Evolutionary conservation across 2,888 invertebrate species (phyloP).

Genomic region (Hemistola chrysoprasaria): DNA sequence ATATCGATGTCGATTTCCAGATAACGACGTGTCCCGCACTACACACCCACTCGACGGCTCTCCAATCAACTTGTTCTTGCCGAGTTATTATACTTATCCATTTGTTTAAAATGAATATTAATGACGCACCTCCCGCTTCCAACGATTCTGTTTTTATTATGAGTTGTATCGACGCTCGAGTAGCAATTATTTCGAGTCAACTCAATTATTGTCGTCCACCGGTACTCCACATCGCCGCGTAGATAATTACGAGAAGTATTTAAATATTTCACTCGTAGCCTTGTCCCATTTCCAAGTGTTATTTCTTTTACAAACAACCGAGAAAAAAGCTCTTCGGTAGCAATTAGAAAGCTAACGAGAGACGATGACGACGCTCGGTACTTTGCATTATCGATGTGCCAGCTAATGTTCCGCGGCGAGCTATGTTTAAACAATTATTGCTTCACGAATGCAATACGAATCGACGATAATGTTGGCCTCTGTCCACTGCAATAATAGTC

Average conservation of each 20-base stretch:
- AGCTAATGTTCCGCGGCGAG: slow-evolving; percentile 63
- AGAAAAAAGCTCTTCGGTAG: slow-evolving; percentile 31
- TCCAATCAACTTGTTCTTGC: slow-evolving; percentile 67
- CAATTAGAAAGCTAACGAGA: slow-evolving; percentile 61
- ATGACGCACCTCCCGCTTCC: slow-evolving; percentile 58
- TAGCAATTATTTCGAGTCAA: slow-evolving; percentile 69
- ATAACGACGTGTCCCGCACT: slow-evolving; percentile 67
- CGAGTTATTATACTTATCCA: slow-evolving; percentile 70
- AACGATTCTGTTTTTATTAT: slow-evolving; percentile 60
- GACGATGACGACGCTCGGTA: slow-evolving; percentile 43
- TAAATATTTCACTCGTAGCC: slow-evolving; percentile 48
- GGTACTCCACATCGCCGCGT: slow-evolving; percentile 46
- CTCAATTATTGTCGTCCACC: slow-evolving; percentile 57
- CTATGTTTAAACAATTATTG: slow-evolving; percentile 78
- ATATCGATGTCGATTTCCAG: slow-evolving; percentile 57
- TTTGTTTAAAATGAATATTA: slow-evolving; percentile 78
- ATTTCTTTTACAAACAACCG: slow-evolving; percentile 35
- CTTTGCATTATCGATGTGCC: slow-evolving; percentile 66
- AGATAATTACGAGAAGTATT: slow-evolving; percentile 43
- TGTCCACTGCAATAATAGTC: slow-evolving; percentile 76
- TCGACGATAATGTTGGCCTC: slow-evolving; percentile 76
- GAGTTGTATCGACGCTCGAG: slow-evolving; percentile 58
- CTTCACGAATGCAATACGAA: slow-evolving; percentile 71
- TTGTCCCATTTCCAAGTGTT: slow-evolving; percentile 39
- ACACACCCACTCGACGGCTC: slow-evolving; percentile 56